A percentile compares a stretch with the other conserved stretches of the same genome.
These are phyloP conservation scores for Bombus sibiricus DNA, from an alignment of 1,140 invertebrate genomes.

Conservation along the genomic window DNA sequence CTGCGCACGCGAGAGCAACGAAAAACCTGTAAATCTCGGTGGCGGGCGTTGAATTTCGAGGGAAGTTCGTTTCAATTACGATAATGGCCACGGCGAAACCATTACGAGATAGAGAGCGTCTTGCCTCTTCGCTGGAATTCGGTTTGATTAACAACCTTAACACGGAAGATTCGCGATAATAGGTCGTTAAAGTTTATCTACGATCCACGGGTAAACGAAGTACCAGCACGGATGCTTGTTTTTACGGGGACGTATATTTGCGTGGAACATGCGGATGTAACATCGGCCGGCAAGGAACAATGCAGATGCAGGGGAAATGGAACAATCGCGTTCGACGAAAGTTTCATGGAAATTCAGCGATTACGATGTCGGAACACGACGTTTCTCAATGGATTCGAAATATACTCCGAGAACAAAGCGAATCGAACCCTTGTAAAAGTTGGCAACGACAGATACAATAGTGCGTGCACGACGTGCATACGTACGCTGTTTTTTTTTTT, in stretches of 20 bases:
- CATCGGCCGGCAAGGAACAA: neutral
- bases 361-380: slow-evolving; percentile 29
- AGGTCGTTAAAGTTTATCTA: neutral
- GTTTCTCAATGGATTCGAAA: slow-evolving; percentile 32
- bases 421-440: neutral
- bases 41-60: neutral
- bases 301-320: neutral
- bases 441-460: neutral
- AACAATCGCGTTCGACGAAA: slow-evolving; percentile 14
- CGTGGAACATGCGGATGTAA: neutral
- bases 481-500: neutral
- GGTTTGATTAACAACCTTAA: neutral
- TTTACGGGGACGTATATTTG: neutral
- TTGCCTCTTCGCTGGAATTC: neutral
- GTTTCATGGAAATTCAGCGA: neutral
- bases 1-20: neutral
- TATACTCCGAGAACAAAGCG: neutral
- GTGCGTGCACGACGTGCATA: neutral
- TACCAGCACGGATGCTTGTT: neutral
- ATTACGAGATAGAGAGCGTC: neutral
- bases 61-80: slow-evolving; percentile 14
- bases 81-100: neutral
- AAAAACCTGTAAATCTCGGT: neutral
- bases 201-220: neutral
- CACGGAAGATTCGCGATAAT: neutral